Percentiles rank a stretch among this genome's conserved stretches.
Evolutionary conservation across 2,113 vertebrate species (phyloP).

Genomic region (Oncorhynchus gorbuscha): DNA sequence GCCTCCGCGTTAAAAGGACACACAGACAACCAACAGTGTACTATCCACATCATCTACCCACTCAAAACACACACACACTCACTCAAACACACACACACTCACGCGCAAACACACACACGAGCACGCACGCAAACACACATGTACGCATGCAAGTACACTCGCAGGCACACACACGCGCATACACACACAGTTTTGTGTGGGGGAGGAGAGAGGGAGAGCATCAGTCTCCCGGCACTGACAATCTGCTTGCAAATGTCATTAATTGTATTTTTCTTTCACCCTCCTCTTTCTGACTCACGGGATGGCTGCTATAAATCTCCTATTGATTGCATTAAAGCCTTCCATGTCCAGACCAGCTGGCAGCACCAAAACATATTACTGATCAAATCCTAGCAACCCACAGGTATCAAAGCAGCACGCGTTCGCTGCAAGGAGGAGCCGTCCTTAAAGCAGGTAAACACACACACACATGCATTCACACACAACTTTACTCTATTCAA

Average conservation of each 20-base stretch:
- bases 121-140: slow-evolving; percentile 16
- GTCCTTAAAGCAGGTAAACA: slow-evolving; percentile 2
- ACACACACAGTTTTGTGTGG: background rate
- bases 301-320: slow-evolving; percentile 67
- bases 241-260: slow-evolving; percentile 76
- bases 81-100: slow-evolving; percentile 9
- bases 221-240: slow-evolving; percentile 57
- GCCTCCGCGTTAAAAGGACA: slow-evolving; percentile 56
- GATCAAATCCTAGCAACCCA: slow-evolving; percentile 54
- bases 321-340: slow-evolving; percentile 81
- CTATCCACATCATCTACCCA: background rate
- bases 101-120: background rate
- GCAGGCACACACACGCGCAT: background rate
- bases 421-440: slow-evolving; percentile 23
- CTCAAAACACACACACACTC: slow-evolving; percentile 8
- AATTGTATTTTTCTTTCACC: slow-evolving; percentile 75
- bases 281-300: slow-evolving; percentile 63
- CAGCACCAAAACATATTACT: slow-evolving; percentile 60
- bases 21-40: slow-evolving; percentile 14
- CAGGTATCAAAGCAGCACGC: slow-evolving; percentile 7
- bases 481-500: background rate
- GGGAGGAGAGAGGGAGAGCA: slow-evolving; percentile 26
- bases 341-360: slow-evolving; percentile 66
- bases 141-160: slow-evolving; percentile 17
- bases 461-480: too few relatives aligned